Base-by-base conservation (phyloP, 1,140 invertebrate species). In the Aporrectodea caliginosa region DNA sequence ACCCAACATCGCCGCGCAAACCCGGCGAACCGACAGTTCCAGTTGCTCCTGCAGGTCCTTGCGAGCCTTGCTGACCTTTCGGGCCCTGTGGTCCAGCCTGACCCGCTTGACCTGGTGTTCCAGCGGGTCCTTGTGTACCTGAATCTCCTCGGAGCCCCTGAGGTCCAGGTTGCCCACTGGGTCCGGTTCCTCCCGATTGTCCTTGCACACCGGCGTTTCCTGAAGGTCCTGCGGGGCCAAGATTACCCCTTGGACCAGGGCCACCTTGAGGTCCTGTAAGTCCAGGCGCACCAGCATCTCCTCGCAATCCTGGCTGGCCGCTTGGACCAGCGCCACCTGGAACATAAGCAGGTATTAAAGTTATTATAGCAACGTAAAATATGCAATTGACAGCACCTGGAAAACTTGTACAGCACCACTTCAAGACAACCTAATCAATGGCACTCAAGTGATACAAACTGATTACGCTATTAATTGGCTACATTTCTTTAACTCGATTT, bases 281-380 rank as follows among this genome's bases (percentile, higher is more conserved):
- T 76, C 75, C 75, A 27, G 75, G 35, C 14, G 35, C 2, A 76
- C 75, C 75, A 58, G 75, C 16, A 30, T 76, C 75, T 76, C 75
- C 75, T 35, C 43, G 35, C 16, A 29, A 27, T 58, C 78, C 78
- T 29, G 6, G 31, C n/a, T 35, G 73, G 1, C 78, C 78, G 68
- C 32, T 43, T 29, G 34, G 34, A 78, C 78, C 78, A 68, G 69
- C 6, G 12, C 33, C 1, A 73, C 78, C 78, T 33, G 32, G 43
- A 58, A 58, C 43, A 58, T 58, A 58, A 58, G 22, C 6, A 58
- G 6, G n/a, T n/a, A n/a, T n/a, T n/a, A n/a, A n/a, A n/a, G n/a
- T n/a, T n/a, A n/a, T n/a, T n/a, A n/a, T n/a, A n/a, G n/a, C n/a
- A n/a, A n/a, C n/a, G n/a, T n/a, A n/a, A n/a, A n/a, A n/a, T n/a